Percentiles rank a stretch among this genome's conserved stretches.
These are phyloP conservation scores for Buathra laborator DNA, from an alignment of 2,888 invertebrate genomes.

Conservation along the genomic window DNA sequence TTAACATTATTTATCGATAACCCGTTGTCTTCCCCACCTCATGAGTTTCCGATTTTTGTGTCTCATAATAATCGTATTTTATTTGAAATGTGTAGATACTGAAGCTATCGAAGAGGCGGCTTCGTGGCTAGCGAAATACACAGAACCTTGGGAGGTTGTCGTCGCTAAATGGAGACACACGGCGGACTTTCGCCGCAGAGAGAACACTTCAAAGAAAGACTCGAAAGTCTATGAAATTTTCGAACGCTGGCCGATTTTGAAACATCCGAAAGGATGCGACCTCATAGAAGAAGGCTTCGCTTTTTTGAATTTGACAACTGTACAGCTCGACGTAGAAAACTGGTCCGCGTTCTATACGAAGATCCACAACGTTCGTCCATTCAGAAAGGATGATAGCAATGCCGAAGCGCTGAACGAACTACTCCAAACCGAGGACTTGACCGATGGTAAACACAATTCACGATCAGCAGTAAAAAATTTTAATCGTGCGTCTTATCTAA, in stretches of 20 bases:
- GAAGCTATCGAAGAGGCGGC: not conserved
- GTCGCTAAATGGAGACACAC: constrained; percentile 30
- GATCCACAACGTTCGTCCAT: not conserved
- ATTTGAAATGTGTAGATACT: not conserved
- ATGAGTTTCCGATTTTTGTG: no score
- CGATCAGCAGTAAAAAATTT: not conserved
- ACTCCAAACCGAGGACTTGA: not conserved
- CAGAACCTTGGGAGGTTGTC: constrained; percentile 28
- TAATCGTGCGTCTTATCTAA: not conserved
- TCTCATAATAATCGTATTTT: not conserved
- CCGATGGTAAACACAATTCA: not conserved
- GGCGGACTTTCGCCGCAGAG: constrained; percentile 5
- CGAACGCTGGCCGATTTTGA: constrained; percentile 33
- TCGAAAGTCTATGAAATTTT: constrained; percentile 7
- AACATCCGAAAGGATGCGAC: constrained; percentile 12
- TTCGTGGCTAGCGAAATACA: constrained; percentile 9
- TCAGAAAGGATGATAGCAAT: not conserved
- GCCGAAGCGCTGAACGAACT: not conserved
- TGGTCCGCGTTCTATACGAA: not conserved
- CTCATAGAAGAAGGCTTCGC: constrained; percentile 31
- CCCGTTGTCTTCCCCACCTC: no score
- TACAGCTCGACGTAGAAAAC: not conserved
- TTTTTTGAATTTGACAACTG: not conserved
- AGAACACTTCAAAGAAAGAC: not conserved
- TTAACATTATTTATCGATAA: no score